These are phyloP conservation scores for Monoplex corrugatus DNA, from an alignment of 2,888 invertebrate species.

Conservation along the genomic window DNA sequence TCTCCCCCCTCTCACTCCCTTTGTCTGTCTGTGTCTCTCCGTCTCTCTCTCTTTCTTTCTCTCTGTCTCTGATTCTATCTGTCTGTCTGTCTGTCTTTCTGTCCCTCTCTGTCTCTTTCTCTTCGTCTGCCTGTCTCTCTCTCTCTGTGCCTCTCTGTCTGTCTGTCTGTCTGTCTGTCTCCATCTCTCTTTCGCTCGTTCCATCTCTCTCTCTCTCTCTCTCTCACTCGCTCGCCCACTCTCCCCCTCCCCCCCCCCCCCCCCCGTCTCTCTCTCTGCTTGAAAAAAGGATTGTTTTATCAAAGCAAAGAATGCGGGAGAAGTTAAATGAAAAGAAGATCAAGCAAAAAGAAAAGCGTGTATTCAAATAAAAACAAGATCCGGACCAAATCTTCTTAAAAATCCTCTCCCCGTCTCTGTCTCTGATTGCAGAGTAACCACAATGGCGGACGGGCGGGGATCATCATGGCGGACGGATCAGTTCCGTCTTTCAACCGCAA, in stretches of 20 bases:
- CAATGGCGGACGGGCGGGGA: background rate
- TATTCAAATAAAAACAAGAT: background rate
- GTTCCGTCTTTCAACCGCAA: conserved; percentile 43
- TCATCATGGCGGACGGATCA: background rate
- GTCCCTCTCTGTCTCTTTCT: background rate
- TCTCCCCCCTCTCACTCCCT: background rate
- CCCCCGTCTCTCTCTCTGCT: background rate
- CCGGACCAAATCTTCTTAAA: conserved; percentile 24
- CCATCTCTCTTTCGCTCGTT: background rate
- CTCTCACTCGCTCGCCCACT: background rate
- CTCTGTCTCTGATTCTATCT: background rate
- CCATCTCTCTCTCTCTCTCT: background rate
- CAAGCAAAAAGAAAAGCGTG: background rate
- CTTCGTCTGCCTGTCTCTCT: background rate
- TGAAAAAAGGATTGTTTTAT: background rate
- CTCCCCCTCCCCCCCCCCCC: background rate
- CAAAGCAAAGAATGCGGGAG: background rate
- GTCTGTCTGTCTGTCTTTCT: background rate
- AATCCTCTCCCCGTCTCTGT: background rate
- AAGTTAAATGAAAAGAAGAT: background rate
- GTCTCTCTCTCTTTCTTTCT: background rate
- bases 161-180: background rate
- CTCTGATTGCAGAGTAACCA: background rate
- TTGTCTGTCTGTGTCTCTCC: background rate
- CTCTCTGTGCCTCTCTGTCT: background rate